Percentiles rank a stretch among this genome's conserved stretches.
phyloP scores from a whole-genome alignment of 1,140 invertebrate species.

The Gonatopus flavifemur region DNA sequence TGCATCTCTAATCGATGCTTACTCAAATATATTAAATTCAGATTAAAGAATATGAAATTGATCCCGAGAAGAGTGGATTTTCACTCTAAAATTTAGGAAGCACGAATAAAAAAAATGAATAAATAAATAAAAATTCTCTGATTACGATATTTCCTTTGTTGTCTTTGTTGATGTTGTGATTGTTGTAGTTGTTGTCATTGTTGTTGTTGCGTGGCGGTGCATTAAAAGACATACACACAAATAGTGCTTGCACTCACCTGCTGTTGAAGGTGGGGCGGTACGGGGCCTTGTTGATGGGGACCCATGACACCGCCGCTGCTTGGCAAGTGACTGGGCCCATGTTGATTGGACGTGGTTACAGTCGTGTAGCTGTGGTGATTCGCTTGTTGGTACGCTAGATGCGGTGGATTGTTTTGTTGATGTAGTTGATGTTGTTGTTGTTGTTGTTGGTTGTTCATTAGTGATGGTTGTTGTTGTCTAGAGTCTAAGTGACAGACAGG shows the following conservation, averaged over 20 bases:
- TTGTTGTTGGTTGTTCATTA: slow-evolving; percentile 55
- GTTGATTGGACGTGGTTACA: slow-evolving; percentile 57
- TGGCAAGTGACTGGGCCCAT: slow-evolving; percentile 44
- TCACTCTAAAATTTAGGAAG: no score
- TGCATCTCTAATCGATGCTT: no score
- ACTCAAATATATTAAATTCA: no score
- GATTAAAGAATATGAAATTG: no score
- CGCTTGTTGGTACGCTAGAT: slow-evolving; percentile 61
- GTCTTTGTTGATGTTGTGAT: no score
- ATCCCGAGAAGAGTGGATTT: no score
- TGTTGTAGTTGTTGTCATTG: no score
- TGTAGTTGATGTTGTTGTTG: slow-evolving; percentile 49
- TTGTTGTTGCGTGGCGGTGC: no score
- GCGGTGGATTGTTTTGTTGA: slow-evolving; percentile 61
- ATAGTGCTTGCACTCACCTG: slow-evolving; percentile 62
- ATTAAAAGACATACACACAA: no score
- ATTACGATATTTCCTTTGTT: no score
- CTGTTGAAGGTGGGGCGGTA: slow-evolving; percentile 57
- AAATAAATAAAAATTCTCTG: no score
- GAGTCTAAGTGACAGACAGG: slow-evolving; percentile 62
- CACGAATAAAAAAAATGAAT: no score
- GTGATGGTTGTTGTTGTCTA: slow-evolving; percentile 59
- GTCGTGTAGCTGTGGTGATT: slow-evolving; percentile 60
- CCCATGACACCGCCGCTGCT: slow-evolving; percentile 47
- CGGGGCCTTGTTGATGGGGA: slow-evolving; percentile 52